A percentile compares a stretch with the other conserved stretches of the same genome.
Conservation (phyloP, 2,113 vertebrate genomes). For the Falco punctatus region DNA sequence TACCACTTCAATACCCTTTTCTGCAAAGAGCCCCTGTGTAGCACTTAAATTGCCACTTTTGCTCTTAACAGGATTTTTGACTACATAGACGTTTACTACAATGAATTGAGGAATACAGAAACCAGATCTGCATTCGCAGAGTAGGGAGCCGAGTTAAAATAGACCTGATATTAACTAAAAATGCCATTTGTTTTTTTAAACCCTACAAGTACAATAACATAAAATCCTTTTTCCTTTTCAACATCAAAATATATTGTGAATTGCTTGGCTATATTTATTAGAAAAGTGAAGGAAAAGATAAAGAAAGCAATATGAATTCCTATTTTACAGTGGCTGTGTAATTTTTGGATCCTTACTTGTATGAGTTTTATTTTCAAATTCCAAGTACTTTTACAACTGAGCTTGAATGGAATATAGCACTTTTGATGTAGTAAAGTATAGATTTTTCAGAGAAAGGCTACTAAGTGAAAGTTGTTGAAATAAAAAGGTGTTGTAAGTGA, state of each 20-base stretch:
- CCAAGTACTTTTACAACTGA: not conserved
- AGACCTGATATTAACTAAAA: not conserved
- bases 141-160: not conserved
- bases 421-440: not conserved
- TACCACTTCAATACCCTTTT: not conserved
- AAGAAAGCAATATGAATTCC: not conserved
- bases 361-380: not conserved
- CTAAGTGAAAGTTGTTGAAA: not conserved
- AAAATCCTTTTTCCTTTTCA: not conserved
- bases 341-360: not conserved
- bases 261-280: not conserved
- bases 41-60: not conserved
- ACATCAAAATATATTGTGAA: not conserved
- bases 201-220: not conserved
- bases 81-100: rapidly evolving
- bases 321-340: not conserved
- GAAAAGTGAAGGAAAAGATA: not conserved
- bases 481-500: not conserved
- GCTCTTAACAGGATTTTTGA: not conserved
- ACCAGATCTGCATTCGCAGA: not conserved
- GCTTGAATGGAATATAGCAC: not conserved
- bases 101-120: not conserved
- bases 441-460: not conserved
- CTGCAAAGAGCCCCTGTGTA: not conserved
- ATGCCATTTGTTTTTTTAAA: not conserved